Percentiles rank a stretch among this genome's conserved stretches.
Conservation (phyloP, 64 coral and sea anemone genomes). For the Platygyra sinensis region DNA sequence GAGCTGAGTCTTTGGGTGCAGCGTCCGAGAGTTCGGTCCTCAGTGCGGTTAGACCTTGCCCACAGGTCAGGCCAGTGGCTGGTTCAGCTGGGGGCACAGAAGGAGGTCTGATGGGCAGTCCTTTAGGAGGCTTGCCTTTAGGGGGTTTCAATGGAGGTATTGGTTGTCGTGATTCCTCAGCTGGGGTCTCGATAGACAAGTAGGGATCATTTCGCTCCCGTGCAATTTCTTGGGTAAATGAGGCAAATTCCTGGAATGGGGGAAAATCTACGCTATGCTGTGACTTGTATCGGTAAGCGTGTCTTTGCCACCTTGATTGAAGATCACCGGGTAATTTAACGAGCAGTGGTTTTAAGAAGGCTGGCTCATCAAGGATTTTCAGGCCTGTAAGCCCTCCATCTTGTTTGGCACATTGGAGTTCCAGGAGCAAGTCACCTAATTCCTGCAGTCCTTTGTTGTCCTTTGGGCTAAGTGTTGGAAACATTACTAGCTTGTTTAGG, state of each 20-base stretch:
- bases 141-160: neutral
- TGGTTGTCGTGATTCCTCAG: neutral
- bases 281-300: too few species aligned
- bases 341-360: slow-evolving; percentile 55
- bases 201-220: too few species aligned
- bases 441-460: slow-evolving; percentile 49
- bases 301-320: slow-evolving; percentile 67
- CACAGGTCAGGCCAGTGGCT: neutral
- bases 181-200: too few species aligned
- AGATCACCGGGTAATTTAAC: slow-evolving; percentile 44
- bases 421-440: slow-evolving; percentile 42
- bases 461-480: slow-evolving; percentile 4
- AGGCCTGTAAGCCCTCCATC: slow-evolving; percentile 39
- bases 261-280: too few species aligned
- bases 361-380: slow-evolving; percentile 49
- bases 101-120: neutral
- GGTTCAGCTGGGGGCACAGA: neutral
- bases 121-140: neutral
- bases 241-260: too few species aligned
- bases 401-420: slow-evolving; percentile 50
- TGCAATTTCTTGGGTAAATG: too few species aligned
- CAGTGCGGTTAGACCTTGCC: neutral
- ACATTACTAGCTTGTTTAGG: slow-evolving; percentile 18
- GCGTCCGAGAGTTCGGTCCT: neutral
- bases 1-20: neutral